Base-by-base conservation (phyloP, 2,888 invertebrate genomes). In the Deilephila porcellus region DNA sequence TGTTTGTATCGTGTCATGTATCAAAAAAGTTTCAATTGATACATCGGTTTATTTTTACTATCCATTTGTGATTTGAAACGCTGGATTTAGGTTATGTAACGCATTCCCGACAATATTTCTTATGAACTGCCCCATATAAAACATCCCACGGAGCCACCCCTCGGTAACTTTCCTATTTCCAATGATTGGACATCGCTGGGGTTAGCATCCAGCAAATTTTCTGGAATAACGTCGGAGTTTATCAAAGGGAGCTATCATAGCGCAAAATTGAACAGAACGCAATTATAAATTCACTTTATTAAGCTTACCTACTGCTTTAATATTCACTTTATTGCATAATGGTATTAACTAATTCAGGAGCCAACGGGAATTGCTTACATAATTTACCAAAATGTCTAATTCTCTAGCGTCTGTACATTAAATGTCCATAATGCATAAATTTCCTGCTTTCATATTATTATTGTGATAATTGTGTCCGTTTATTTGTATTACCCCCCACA, bases 121-220 rank as follows among this genome's bases (percentile, higher is more conserved):
- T 85, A 80, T 83, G 83, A 86, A 89, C 88, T 87, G 84, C 85
- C 85, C 81, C 90, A 80, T 45, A 67, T 67, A 67, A 93, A 92
- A 91, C 92, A 93, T 93, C 93, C 92, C 89, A 82, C 80, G 78
- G 82, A 85, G 82, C 82, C 84, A 81, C 88, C 90, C 91, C 89
- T 88, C 88, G 86, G 90, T 89, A 90, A 87, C 87, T 86, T 88
- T 86, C 86, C 82, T 81, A 84, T 90, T 89, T 88, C 88, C 85
- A 88, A 86, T 87, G 87, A 88, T 85, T 88, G 83, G 84, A 85
- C 85, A 82, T 37, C 70, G 59, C 45, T 52, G n/a, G 60, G 70
- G 32, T 70, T 64, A 67, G 67, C 25, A 52, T 20, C 67, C 67
- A 52, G 67, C 14, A 52, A 45, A 67, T 67, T 67, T 67, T 17